Evolutionary conservation across 2,797 vertebrate species (phyloP).

Genomic region (Menidia menidia): DNA sequence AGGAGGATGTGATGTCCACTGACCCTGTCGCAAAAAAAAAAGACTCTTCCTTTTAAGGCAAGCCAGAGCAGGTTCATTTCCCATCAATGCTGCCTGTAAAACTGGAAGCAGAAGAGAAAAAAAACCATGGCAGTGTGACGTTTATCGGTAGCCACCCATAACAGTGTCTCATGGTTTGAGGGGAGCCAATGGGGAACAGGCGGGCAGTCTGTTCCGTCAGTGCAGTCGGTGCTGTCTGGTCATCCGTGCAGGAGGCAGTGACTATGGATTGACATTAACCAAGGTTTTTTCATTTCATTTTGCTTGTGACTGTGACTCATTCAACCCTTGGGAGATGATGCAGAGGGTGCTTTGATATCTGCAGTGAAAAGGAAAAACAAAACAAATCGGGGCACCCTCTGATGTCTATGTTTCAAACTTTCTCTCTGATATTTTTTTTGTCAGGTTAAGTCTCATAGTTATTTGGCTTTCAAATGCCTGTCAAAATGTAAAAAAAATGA

Average conservation of each 20-base stretch:
- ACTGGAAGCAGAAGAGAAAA: conserved; percentile 58
- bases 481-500: neutral
- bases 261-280: conserved; percentile 19
- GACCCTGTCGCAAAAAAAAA: conserved; percentile 42
- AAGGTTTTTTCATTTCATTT: conserved; percentile 53
- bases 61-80: conserved; percentile 62
- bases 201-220: neutral
- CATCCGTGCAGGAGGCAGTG: conserved; percentile 23
- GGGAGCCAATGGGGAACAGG: conserved; percentile 60
- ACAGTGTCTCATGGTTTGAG: conserved; percentile 55
- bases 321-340: conserved; percentile 55
- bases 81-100: conserved; percentile 68
- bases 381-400: neutral
- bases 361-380: conserved; percentile 4
- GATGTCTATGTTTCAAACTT: neutral
- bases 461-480: neutral
- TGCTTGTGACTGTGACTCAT: conserved; percentile 70
- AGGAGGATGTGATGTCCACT: conserved; percentile 47
- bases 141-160: conserved; percentile 66
- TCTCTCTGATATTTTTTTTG: conserved; percentile 5
- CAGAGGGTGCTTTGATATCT: conserved; percentile 7
- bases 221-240: conserved; percentile 23
- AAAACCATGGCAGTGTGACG: conserved; percentile 63
- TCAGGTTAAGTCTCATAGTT: neutral
- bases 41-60: conserved; percentile 77